Percentiles rank a stretch among this genome's conserved stretches.
Evolutionary conservation across 2,113 vertebrate genomes (phyloP).

Genomic region (Electrona antarctica): DNA sequence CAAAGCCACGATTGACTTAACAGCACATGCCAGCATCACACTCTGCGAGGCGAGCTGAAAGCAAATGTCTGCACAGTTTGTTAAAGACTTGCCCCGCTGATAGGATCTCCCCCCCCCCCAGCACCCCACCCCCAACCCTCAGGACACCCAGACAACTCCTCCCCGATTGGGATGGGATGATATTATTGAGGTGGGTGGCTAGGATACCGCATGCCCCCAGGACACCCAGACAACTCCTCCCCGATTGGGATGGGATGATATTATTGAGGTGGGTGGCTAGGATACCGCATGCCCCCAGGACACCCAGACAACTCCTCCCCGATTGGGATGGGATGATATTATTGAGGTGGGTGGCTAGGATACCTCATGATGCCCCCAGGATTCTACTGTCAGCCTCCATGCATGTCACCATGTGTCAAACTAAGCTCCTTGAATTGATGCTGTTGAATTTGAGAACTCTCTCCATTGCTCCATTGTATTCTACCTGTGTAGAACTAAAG

Average conservation of each 20-base stretch:
- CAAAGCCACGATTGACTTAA: conserved; percentile 56
- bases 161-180: conserved; percentile 26
- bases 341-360: conserved; percentile 36
- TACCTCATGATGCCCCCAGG: conserved; percentile 24
- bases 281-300: conserved; percentile 33
- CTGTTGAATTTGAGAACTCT: background rate
- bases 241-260: conserved; percentile 27
- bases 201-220: conserved; percentile 24
- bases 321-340: conserved; percentile 31
- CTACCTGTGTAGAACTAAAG: background rate
- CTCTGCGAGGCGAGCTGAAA: conserved; percentile 41
- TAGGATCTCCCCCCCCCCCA: conserved; percentile 28
- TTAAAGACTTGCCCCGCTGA: conserved; percentile 35
- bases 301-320: conserved; percentile 24
- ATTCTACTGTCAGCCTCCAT: conserved; percentile 37
- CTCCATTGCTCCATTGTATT: background rate
- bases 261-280: conserved; percentile 36
- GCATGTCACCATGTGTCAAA: conserved; percentile 34
- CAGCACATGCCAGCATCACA: conserved; percentile 52
- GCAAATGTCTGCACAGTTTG: conserved; percentile 52
- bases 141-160: conserved; percentile 31
- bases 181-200: conserved; percentile 39
- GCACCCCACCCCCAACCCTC: conserved; percentile 4
- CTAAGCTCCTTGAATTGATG: conserved; percentile 25
- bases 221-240: conserved; percentile 24